These are phyloP conservation scores for Pseudomyrmex sp. DNA, from an alignment of 1,140 invertebrate species.

Conservation along the genomic window DNA sequence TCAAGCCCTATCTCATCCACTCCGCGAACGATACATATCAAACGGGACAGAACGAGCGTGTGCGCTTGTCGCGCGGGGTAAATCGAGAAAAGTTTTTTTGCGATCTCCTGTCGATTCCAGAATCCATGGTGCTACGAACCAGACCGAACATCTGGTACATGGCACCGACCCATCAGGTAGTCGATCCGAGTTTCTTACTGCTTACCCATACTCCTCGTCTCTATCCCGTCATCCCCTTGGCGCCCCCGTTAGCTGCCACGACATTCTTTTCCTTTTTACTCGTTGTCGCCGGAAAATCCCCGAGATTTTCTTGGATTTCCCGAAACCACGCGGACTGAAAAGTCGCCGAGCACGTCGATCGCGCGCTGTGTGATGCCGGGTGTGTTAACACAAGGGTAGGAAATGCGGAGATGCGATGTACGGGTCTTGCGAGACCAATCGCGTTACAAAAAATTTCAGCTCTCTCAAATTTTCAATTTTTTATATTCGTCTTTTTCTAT, in stretches of 20 bases:
- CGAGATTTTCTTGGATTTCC: slow-evolving; percentile 68
- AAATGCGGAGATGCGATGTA: slow-evolving; percentile 22
- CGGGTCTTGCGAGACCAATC: slow-evolving; percentile 26
- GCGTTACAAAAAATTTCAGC: neutral
- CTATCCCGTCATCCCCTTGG: neutral
- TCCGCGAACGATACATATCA: slow-evolving; percentile 15
- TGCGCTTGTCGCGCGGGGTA: slow-evolving; percentile 40
- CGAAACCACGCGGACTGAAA: slow-evolving; percentile 66
- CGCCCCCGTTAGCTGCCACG: slow-evolving; percentile 9
- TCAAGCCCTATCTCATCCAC: neutral
- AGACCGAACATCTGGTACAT: slow-evolving; percentile 70
- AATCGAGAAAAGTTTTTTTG: slow-evolving; percentile 67
- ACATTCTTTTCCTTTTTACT: slow-evolving; percentile 70
- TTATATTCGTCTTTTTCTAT: neutral
- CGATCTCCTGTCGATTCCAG: slow-evolving; percentile 64
- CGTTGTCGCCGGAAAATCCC: slow-evolving; percentile 64
- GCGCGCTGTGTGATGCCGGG: slow-evolving; percentile 30
- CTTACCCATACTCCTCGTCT: slow-evolving; percentile 47
- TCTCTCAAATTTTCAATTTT: slow-evolving; percentile 35
- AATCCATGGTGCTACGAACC: slow-evolving; percentile 62
- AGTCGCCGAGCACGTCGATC: slow-evolving; percentile 60
- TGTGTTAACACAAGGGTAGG: slow-evolving; percentile 44
- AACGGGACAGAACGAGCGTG: neutral
- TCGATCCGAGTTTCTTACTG: slow-evolving; percentile 71
- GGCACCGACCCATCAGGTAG: slow-evolving; percentile 64